Evolutionary conservation across 23 tunicate genomes (phyloP).

Genomic region (Oikopleura vanhoeffeni): DNA sequence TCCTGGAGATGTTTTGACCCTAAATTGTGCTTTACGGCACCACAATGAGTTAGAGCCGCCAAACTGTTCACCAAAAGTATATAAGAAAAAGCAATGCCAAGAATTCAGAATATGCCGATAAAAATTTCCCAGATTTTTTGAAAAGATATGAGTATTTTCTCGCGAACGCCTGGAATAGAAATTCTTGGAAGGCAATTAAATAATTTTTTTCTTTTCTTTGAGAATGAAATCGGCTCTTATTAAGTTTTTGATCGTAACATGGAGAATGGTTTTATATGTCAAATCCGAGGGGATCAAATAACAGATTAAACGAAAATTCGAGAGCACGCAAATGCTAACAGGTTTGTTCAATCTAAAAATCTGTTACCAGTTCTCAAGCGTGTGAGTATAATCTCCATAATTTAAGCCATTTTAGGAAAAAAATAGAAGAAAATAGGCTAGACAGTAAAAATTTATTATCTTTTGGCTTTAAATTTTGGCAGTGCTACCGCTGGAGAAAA

Average conservation of each 20-base stretch:
- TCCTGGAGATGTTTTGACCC: not conserved
- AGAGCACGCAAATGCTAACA: conserved; percentile 49
- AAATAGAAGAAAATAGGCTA: too few species aligned
- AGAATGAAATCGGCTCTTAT: too few species aligned
- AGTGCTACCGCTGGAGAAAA: too few species aligned
- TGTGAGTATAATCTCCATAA: too few species aligned
- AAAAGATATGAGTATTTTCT: not conserved
- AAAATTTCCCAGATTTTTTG: not conserved
- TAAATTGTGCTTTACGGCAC: not conserved
- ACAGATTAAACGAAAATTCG: conserved; percentile 42
- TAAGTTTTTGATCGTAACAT: conserved; percentile 7
- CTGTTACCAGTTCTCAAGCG: too few species aligned
- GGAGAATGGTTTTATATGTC: conserved; percentile 42
- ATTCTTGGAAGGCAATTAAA: not conserved
- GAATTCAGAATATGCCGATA: not conserved
- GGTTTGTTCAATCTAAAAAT: too few species aligned
- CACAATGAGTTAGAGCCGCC: not conserved
- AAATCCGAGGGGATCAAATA: conserved; percentile 59
- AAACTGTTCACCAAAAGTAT: not conserved
- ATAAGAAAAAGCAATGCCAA: not conserved
- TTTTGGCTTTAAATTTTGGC: too few species aligned
- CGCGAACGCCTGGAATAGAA: not conserved
- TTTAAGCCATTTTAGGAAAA: too few species aligned
- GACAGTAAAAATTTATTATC: too few species aligned
- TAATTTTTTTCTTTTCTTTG: too few species aligned